A percentile compares a stretch with the other conserved stretches of the same genome.
Conservation (phyloP, 2,888 invertebrate genomes). For the Hipparchia sbordonii region DNA sequence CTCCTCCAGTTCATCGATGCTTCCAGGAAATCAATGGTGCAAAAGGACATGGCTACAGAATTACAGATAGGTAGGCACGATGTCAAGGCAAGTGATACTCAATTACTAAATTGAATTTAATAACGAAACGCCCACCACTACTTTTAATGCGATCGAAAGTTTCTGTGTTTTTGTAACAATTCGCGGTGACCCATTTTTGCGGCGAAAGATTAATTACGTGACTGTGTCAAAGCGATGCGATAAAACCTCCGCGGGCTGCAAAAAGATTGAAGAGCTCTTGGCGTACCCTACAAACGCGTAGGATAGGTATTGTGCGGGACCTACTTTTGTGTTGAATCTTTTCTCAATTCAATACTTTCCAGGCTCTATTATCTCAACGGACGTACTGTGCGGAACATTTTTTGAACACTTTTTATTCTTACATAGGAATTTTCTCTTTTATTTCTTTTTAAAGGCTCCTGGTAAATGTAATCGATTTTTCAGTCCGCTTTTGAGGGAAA, state of each 20-base stretch:
- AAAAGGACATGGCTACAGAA: too few relatives aligned
- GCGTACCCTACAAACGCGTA: slow-evolving; percentile 32
- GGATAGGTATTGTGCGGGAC: slow-evolving; percentile 16
- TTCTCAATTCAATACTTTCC: slow-evolving; percentile 16
- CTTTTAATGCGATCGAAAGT: neutral
- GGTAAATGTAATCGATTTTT: neutral
- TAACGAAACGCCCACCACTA: neutral
- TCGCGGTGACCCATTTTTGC: slow-evolving; percentile 40
- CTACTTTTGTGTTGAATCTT: slow-evolving; percentile 19
- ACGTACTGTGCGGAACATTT: neutral
- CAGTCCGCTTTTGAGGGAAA: too few relatives aligned
- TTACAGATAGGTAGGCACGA: too few relatives aligned
- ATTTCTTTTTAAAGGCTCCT: neutral
- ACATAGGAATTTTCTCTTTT: neutral
- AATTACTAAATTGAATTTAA: neutral
- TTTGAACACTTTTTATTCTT: neutral
- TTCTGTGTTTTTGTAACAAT: slow-evolving; percentile 27
- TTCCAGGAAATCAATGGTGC: too few relatives aligned
- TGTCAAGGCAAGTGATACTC: too few relatives aligned
- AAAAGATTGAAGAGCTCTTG: slow-evolving; percentile 41
- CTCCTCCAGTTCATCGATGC: too few relatives aligned
- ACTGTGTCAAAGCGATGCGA: slow-evolving; percentile 41
- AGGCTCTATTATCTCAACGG: slow-evolving; percentile 10
- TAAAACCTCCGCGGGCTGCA: slow-evolving; percentile 37
- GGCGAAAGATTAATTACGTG: slow-evolving; percentile 42